These are phyloP conservation scores for Himalopsyche anomala DNA, from an alignment of 2,888 invertebrate species.

Conservation along the genomic window DNA sequence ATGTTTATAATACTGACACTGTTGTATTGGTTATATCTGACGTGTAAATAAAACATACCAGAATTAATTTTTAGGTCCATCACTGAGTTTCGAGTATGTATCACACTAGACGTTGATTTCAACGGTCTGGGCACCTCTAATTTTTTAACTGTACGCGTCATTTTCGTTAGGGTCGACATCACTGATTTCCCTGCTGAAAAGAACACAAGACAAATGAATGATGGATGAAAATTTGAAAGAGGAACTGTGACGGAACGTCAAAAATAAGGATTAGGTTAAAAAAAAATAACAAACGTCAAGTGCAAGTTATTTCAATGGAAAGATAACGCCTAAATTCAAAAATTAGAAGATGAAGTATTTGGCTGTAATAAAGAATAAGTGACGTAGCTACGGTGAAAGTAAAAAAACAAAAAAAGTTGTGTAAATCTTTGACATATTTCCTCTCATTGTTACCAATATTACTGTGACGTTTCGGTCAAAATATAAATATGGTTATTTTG, in stretches of 20 bases:
- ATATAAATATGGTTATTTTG: background rate
- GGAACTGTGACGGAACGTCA: slow-evolving; percentile 28
- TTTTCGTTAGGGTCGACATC: slow-evolving; percentile 79
- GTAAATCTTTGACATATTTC: slow-evolving; percentile 28
- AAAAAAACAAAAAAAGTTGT: slow-evolving; percentile 46
- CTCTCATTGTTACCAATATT: slow-evolving; percentile 40
- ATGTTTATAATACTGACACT: background rate
- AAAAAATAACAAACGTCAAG: slow-evolving; percentile 8
- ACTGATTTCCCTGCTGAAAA: slow-evolving; percentile 59
- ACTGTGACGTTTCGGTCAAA: slow-evolving; percentile 29
- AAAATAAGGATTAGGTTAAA: slow-evolving; percentile 5
- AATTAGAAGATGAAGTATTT: background rate
- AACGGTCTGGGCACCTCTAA: slow-evolving; percentile 86
- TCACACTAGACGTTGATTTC: slow-evolving; percentile 79
- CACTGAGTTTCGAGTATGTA: slow-evolving; percentile 76
- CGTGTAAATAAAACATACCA: slow-evolving; percentile 69
- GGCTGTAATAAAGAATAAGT: slow-evolving; percentile 22
- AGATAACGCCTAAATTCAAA: background rate
- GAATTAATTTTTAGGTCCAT: slow-evolving; percentile 77
- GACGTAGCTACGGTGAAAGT: background rate
- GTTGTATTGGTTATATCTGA: background rate
- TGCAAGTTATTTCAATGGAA: background rate
- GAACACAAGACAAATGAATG: slow-evolving; percentile 51
- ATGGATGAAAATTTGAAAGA: slow-evolving; percentile 45
- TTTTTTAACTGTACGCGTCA: slow-evolving; percentile 84